These are phyloP conservation scores for Xylocampa areola DNA, from an alignment of 2,888 invertebrate species.

Conservation along the genomic window DNA sequence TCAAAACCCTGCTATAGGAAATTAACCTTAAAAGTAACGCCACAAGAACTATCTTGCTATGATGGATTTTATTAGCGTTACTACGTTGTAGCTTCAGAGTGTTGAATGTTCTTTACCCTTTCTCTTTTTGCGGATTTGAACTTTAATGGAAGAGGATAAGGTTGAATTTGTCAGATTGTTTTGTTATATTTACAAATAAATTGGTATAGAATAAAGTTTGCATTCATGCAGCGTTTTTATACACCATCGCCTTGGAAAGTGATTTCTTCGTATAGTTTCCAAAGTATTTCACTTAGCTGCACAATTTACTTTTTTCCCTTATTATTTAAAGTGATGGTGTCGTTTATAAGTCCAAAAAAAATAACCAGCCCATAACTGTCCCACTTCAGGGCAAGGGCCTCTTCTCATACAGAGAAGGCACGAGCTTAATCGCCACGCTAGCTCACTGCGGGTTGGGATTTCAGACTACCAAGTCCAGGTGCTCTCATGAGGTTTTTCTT, in stretches of 20 bases:
- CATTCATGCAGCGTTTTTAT: conserved; percentile 4
- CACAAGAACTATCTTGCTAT: neutral
- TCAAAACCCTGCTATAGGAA: neutral
- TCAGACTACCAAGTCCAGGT: too few species aligned
- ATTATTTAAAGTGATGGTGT: neutral
- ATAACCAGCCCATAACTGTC: too few species aligned
- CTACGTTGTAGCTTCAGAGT: neutral
- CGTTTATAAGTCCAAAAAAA: too few species aligned
- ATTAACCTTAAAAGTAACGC: neutral
- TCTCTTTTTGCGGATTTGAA: conserved; percentile 4
- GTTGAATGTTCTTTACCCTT: conserved; percentile 15
- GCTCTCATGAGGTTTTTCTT: too few species aligned
- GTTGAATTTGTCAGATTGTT: neutral
- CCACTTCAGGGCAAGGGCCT: too few species aligned
- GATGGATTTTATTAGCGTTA: neutral
- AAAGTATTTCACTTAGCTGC: neutral
- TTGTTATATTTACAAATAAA: conserved; percentile 1
- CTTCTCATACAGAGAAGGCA: too few species aligned
- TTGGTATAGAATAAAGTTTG: neutral
- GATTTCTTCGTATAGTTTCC: neutral
- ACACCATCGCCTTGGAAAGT: conserved; percentile 52
- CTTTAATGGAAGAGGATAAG: neutral
- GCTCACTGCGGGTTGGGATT: too few species aligned
- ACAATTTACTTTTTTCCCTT: neutral
- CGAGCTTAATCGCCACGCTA: too few species aligned